A percentile compares a stretch with the other conserved stretches of the same genome.
phyloP scores from a whole-genome alignment of 2,888 invertebrate species.

The Cinara cedri region DNA sequence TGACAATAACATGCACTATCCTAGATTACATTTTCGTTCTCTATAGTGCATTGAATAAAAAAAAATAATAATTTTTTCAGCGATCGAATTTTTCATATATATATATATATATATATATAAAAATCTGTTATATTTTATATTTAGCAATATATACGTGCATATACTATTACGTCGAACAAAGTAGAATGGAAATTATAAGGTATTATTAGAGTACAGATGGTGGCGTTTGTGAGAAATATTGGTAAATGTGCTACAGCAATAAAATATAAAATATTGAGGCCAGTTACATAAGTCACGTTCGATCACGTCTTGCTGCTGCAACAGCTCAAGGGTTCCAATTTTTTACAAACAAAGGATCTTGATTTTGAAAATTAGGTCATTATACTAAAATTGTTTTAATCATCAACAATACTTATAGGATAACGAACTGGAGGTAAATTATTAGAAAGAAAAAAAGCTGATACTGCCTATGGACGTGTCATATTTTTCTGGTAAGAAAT shows the following conservation, averaged over 20 bases:
- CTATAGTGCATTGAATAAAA: too few relatives aligned
- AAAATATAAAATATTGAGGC: conserved; percentile 16
- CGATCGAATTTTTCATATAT: background rate
- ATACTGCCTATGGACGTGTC: too few relatives aligned
- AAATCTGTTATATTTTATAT: background rate
- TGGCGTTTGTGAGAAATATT: conserved; percentile 13
- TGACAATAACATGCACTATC: too few relatives aligned
- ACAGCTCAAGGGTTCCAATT: conserved; percentile 11
- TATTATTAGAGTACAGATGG: background rate
- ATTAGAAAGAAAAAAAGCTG: too few relatives aligned
- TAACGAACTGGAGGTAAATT: too few relatives aligned
- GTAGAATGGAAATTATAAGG: background rate
- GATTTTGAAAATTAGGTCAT: conserved; percentile 52
- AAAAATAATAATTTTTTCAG: background rate
- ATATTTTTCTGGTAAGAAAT: too few relatives aligned
- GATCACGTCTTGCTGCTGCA: conserved; percentile 37
- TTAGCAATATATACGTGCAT: background rate
- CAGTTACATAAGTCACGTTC: conserved; percentile 41
- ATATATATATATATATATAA: background rate
- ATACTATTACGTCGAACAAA: background rate
- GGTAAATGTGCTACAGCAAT: background rate
- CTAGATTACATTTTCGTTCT: too few relatives aligned
- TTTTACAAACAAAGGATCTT: conserved; percentile 45
- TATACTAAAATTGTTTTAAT: too few relatives aligned
- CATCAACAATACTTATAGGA: too few relatives aligned